Base-by-base conservation (phyloP, 1,140 invertebrate species). In the Magallana gigas region DNA sequence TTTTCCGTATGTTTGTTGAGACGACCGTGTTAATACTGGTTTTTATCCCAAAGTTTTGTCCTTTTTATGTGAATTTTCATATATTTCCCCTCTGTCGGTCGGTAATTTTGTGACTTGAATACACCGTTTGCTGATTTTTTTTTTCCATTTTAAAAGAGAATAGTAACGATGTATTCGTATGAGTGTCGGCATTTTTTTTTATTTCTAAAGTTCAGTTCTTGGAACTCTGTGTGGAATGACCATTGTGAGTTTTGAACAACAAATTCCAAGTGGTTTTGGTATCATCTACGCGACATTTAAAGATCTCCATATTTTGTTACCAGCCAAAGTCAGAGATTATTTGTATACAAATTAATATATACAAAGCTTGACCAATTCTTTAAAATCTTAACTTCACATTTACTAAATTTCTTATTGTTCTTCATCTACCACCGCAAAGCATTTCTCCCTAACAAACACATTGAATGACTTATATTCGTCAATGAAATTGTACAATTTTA, bases 21-120 rank as follows among this genome's bases (percentile, higher is more conserved):
- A 76, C 29, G 68, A 76, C 68, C 68, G 36, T 76, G 68, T 76
- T 76, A 36, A 76, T 11, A 76, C 68, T 29, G 68, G 68, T 76
- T 76, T 71, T 76, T 76, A 76, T 76, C 68, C 68, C 68, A 76
- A 76, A 76, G 68, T 76, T 76, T 18, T 76, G 68, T 76, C 68
- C 68, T 76, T 76, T 64, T 76, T 76, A 76, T 76, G 68, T 76
- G 23, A 29, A 76, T 12, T 76, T 76, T 76, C 68, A 76, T 29
- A 18, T 76, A 11, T 76, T 76, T 48, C 68, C 68, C 68, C 36
- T 76, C 36, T 76, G 68, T 76, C 29, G 68, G 68, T 76, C 68
- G 23, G 36, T 76, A 76, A 29, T 76, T 29, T 29, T 76, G 68
- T 36, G 68, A 76, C 18, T 9, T 11, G 23, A 14, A 29, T 76